Base-by-base conservation (phyloP, 2,888 invertebrate species). In the Limnephilus marmoratus region DNA sequence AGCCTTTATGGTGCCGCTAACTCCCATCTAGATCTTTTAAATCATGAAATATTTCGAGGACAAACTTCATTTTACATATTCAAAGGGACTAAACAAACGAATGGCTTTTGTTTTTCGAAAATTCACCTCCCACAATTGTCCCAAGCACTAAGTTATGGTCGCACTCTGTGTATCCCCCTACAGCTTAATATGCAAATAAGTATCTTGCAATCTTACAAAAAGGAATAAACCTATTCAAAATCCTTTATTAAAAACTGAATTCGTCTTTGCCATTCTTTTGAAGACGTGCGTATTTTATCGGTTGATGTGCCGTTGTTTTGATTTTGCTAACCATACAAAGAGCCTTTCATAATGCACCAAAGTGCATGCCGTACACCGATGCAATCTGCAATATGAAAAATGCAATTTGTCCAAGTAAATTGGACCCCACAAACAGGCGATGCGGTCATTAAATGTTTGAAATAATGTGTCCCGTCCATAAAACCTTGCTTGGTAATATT, bases 351-450 rank as follows among this genome's bases (percentile, higher is more conserved):
- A 86, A 85, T 45, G 85, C 91, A 29, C 31, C n/a, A 85, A 83
- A 86, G 91, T 86, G 86, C 68, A 68, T 80, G 81, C 86, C 53
- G 29, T 34, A 29, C 87, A 53, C 87, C 29, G 49, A 53, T 91
- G 91, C 86, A 91, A 91, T 86, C 86, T 82, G 85, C 86, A 91
- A 80, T 86, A 86, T 91, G 91, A 91, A 91, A 91, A 86, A 86
- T 91, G 81, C 86, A 91, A 91, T 91, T 91, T 86, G 80, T 91
- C 82, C 80, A 53, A 68, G 45, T 86, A 86, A 91, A 91, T 83
- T 90, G 81, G 85, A 68, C 31, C 85, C 29, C 29, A 29, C 29
- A 2, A 53, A 87, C 87, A 87, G 87, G 87, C 87, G 53, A 53
- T 34, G 85, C 37, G 85, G 37, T 87, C 53, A 53, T 87, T 87